phyloP scores from a whole-genome alignment of 2,113 vertebrate genomes.

The Notarius lentiginosus region DNA sequence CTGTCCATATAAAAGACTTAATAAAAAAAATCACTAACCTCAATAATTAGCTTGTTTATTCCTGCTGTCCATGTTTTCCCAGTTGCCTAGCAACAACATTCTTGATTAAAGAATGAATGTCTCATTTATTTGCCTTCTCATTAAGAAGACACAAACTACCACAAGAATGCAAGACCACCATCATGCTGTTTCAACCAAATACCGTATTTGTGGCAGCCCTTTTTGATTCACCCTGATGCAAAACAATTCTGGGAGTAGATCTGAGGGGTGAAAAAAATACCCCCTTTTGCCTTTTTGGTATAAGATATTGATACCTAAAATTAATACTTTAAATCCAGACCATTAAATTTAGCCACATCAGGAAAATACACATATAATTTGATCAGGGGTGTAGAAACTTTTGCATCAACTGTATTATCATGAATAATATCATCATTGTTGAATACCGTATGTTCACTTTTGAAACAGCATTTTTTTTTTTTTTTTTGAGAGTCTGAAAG shows the following conservation, averaged over 20 bases:
- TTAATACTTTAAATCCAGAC: background rate
- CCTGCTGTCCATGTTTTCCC: no score
- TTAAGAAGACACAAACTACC: background rate
- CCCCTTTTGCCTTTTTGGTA: background rate
- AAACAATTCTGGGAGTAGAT: background rate
- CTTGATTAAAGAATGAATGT: background rate
- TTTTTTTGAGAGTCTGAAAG: background rate
- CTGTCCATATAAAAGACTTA: background rate
- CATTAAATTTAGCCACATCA: background rate
- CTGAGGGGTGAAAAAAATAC: background rate
- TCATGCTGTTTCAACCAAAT: background rate
- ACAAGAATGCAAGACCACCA: background rate
- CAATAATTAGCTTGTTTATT: background rate
- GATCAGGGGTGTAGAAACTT: background rate
- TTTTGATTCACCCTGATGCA: background rate
- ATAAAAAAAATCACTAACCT: background rate
- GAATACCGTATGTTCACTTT: no score
- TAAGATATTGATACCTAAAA: background rate
- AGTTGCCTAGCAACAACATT: background rate
- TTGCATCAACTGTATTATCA: background rate
- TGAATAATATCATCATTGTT: background rate
- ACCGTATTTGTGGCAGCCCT: no score
- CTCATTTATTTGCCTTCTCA: background rate
- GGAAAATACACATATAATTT: background rate
- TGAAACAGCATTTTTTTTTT: no score